Evolutionary conservation across 2,113 vertebrate species (phyloP).

Genomic region (Raja brachyura): DNA sequence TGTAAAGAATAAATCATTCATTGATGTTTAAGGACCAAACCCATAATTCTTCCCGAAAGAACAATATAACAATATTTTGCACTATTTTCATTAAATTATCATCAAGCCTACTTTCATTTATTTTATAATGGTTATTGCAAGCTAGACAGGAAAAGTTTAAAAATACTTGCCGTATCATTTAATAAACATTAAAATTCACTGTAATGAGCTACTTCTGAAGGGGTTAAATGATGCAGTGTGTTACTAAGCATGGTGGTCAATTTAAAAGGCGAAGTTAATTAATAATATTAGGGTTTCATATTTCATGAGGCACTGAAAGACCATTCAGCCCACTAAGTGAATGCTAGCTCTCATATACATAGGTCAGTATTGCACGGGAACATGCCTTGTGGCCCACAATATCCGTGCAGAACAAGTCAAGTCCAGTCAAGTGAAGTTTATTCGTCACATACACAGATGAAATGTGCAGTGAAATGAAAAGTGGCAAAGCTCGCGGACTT

Average conservation of each 20-base stretch:
- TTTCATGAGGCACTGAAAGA: no score
- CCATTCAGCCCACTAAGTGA: no score
- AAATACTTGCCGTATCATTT: background rate
- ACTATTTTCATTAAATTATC: background rate
- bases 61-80: background rate
- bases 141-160: background rate
- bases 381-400: no score
- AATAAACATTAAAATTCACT: background rate
- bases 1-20: background rate
- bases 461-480: no score
- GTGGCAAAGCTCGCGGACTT: no score
- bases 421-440: no score
- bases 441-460: no score
- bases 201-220: background rate
- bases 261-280: background rate
- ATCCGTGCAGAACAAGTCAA: no score
- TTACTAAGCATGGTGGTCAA: background rate
- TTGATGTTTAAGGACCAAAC: background rate
- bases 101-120: background rate
- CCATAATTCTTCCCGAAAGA: background rate
- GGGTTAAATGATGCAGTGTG: background rate
- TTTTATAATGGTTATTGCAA: background rate
- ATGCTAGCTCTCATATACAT: no score
- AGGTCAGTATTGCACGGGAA: no score
- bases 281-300: background rate